Evolutionary conservation across 2,888 invertebrate species (phyloP).

Genomic region (Candidula unifasciata): DNA sequence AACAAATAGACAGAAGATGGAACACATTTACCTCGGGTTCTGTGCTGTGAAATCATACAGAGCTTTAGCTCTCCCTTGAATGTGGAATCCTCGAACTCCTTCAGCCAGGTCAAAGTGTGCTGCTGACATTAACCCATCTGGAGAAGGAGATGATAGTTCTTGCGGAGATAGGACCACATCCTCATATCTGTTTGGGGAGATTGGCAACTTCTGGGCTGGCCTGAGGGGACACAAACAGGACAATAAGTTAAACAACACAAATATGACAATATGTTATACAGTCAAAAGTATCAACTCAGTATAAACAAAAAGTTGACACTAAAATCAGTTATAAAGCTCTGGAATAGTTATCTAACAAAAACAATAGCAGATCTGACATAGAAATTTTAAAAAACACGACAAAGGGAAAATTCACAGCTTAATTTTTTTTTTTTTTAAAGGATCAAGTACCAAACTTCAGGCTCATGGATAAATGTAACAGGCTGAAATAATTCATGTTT

Average conservation of each 20-base stretch:
- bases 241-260: background rate
- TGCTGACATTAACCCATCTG: slow-evolving; percentile 18
- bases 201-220: slow-evolving; percentile 86
- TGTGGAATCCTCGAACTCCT: slow-evolving; percentile 79
- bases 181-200: slow-evolving; percentile 94
- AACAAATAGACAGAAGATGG: background rate
- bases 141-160: slow-evolving; percentile 25
- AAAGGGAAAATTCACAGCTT: too few relatives aligned
- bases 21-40: slow-evolving; percentile 80
- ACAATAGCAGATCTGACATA: too few relatives aligned
- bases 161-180: slow-evolving; percentile 78
- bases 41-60: slow-evolving; percentile 93
- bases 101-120: slow-evolving; percentile 64
- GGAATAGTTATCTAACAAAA: too few relatives aligned
- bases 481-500: too few relatives aligned
- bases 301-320: too few relatives aligned
- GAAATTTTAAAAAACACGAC: too few relatives aligned
- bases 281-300: background rate
- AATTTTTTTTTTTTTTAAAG: too few relatives aligned
- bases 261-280: background rate
- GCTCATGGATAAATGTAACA: too few relatives aligned
- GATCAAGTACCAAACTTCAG: too few relatives aligned
- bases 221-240: slow-evolving; percentile 57
- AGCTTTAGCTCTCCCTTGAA: slow-evolving; percentile 90
- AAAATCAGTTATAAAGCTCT: too few relatives aligned